These are phyloP conservation scores for Aromia moschata DNA, from an alignment of 2,888 invertebrate species.

Conservation along the genomic window DNA sequence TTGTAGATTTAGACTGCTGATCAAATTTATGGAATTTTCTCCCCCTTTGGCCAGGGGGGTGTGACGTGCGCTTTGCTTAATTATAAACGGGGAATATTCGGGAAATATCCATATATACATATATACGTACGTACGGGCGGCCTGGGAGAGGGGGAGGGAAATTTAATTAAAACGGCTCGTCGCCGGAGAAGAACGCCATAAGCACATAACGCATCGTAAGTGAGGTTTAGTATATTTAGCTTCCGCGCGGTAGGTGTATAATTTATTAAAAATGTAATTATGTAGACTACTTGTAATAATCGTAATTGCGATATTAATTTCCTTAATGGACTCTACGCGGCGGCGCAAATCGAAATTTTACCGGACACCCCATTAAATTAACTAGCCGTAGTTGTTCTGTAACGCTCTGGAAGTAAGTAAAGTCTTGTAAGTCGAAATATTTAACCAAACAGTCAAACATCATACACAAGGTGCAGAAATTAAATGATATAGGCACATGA, in stretches of 20 bases:
- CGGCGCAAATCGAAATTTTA: too few relatives aligned
- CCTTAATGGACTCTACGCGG: slow-evolving; percentile 45
- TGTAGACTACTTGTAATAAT: slow-evolving; percentile 47
- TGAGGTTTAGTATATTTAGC: slow-evolving; percentile 44
- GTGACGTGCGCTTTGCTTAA: slow-evolving; percentile 58
- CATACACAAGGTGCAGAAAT: too few relatives aligned
- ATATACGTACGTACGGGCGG: slow-evolving; percentile 49
- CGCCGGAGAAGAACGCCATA: slow-evolving; percentile 52
- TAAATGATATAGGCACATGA: too few relatives aligned
- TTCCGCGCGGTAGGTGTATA: slow-evolving; percentile 44
- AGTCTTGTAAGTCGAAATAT: too few relatives aligned
- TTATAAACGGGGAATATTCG: slow-evolving; percentile 55
- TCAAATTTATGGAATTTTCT: slow-evolving; percentile 53
- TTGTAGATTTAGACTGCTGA: slow-evolving; percentile 39
- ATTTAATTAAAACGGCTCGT: slow-evolving; percentile 58
- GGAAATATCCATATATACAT: slow-evolving; percentile 56
- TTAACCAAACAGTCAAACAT: too few relatives aligned
- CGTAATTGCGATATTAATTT: slow-evolving; percentile 51
- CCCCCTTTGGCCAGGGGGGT: slow-evolving; percentile 49
- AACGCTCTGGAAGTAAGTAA: too few relatives aligned
- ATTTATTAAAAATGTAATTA: slow-evolving; percentile 53
- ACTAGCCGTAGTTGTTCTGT: too few relatives aligned
- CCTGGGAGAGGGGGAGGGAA: slow-evolving; percentile 54
- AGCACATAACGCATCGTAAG: slow-evolving; percentile 42
- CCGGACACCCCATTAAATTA: too few relatives aligned